These are phyloP conservation scores for Spodoptera littoralis DNA, from an alignment of 2,888 invertebrate genomes.

Conservation along the genomic window DNA sequence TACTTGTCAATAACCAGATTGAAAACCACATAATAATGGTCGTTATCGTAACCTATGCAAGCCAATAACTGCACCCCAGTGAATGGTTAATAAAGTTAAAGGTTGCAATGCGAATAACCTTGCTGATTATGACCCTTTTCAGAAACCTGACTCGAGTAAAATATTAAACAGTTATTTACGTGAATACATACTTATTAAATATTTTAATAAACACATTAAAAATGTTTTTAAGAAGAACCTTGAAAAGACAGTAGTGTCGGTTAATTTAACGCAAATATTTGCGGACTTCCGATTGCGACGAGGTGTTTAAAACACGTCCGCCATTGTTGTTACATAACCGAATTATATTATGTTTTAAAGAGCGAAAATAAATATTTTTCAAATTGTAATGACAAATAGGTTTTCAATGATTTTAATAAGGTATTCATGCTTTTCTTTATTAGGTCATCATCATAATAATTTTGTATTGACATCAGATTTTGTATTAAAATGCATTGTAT, in stretches of 20 bases:
- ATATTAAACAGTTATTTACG: constrained; percentile 11
- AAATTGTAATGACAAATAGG: too few relatives aligned
- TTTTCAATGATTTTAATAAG: too few relatives aligned
- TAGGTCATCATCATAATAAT: too few relatives aligned
- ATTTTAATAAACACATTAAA: too few relatives aligned
- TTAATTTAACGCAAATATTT: constrained; percentile 6
- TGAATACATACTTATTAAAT: not conserved
- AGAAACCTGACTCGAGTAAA: constrained; percentile 4
- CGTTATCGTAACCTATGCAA: constrained; percentile 32
- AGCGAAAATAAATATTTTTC: too few relatives aligned
- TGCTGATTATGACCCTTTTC: constrained; percentile 35
- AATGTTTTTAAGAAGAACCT: constrained; percentile 1
- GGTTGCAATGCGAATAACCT: constrained; percentile 32
- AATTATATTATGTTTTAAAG: too few relatives aligned
- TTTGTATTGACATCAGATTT: too few relatives aligned
- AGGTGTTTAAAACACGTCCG: not conserved
- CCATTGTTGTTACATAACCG: not conserved
- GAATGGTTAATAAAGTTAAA: constrained; percentile 21
- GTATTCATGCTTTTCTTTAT: too few relatives aligned
- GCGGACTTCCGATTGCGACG: not conserved
- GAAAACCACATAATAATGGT: constrained; percentile 36
- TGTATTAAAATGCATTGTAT: too few relatives aligned
- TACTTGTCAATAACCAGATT: constrained; percentile 46
- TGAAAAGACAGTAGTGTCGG: not conserved
- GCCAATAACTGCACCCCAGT: constrained; percentile 40